These are phyloP conservation scores for Rhagonycha lutea DNA, from an alignment of 2,888 invertebrate genomes.

Conservation along the genomic window DNA sequence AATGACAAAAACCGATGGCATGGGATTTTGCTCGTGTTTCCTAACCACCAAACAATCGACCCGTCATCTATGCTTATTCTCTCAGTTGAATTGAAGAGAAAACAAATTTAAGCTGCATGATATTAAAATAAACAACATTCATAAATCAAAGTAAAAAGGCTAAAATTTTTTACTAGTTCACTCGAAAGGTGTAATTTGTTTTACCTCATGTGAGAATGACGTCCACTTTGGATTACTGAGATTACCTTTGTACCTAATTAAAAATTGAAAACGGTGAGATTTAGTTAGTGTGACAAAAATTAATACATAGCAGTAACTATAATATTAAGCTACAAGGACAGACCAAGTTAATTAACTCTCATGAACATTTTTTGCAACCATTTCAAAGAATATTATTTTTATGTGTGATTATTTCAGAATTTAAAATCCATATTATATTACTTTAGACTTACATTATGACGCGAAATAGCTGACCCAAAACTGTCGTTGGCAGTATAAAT, in stretches of 20 bases:
- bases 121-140: neutral
- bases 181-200: neutral
- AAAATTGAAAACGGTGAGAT: neutral
- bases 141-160: neutral
- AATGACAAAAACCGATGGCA: neutral
- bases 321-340: too few species aligned
- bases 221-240: neutral
- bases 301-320: neutral
- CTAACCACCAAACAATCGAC: neutral
- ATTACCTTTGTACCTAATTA: neutral
- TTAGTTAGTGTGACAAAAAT: neutral
- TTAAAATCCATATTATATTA: neutral
- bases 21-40: neutral
- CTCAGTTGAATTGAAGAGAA: neutral
- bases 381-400: too few species aligned
- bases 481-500: constrained; percentile 3
- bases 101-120: neutral
- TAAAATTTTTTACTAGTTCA: neutral
- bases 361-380: too few species aligned
- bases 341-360: too few species aligned
- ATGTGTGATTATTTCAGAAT: too few species aligned
- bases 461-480: constrained; percentile 7
- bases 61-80: neutral
- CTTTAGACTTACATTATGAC: constrained; percentile 5
- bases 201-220: neutral